Percentiles rank a stretch among this genome's conserved stretches.
These are phyloP conservation scores for Eudemis profundana DNA, from an alignment of 2,888 invertebrate species.

Conservation along the genomic window DNA sequence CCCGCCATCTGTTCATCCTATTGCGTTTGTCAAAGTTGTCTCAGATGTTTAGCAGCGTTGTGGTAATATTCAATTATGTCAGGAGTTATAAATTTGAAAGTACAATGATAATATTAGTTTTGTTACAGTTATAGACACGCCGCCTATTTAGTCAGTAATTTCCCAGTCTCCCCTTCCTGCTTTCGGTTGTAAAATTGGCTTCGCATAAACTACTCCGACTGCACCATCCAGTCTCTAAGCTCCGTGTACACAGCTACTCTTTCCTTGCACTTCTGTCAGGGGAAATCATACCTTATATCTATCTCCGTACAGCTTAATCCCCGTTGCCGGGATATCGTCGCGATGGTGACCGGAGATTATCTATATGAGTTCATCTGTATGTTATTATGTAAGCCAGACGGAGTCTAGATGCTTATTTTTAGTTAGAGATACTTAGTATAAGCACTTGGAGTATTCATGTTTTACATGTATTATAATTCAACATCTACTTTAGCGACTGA, in stretches of 20 bases:
- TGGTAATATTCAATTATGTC: too few species aligned
- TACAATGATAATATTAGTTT: too few species aligned
- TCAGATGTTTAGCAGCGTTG: too few species aligned
- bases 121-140: too few species aligned
- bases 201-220: too few species aligned
- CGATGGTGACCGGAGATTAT: conserved; percentile 74
- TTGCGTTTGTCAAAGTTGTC: too few species aligned
- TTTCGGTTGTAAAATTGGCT: too few species aligned
- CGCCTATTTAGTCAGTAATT: too few species aligned
- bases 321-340: conserved; percentile 77
- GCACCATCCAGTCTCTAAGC: conserved; percentile 14
- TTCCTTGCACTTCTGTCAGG: conserved; percentile 74
- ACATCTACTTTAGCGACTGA: too few species aligned
- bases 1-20: too few species aligned
- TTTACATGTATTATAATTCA: neutral
- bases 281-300: conserved; percentile 77
- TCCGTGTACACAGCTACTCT: conserved; percentile 60
- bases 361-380: conserved; percentile 47
- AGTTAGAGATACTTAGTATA: conserved; percentile 14
- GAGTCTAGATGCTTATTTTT: conserved; percentile 35
- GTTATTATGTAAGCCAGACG: conserved; percentile 33
- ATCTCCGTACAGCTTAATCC: conserved; percentile 68
- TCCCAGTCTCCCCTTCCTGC: too few species aligned
- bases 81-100: too few species aligned
- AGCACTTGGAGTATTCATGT: conserved; percentile 3